A percentile compares a stretch with the other conserved stretches of the same genome.
These are phyloP conservation scores for Calameuta pallipes DNA, from an alignment of 2,888 invertebrate genomes.

Conservation along the genomic window DNA sequence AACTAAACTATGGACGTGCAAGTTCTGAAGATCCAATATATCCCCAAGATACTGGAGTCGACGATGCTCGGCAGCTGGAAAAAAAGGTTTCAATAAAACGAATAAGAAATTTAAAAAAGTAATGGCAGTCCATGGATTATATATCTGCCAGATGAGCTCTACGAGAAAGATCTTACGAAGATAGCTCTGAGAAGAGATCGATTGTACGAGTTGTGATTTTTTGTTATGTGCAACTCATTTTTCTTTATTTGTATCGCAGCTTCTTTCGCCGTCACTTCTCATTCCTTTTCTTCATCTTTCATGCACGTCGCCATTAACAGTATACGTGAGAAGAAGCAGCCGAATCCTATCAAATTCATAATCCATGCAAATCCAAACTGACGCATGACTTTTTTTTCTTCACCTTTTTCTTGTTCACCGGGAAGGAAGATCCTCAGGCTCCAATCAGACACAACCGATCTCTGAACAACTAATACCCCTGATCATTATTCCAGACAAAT, in stretches of 20 bases:
- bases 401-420: background rate
- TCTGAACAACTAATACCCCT: background rate
- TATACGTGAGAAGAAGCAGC: slow-evolving; percentile 1
- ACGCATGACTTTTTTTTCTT: slow-evolving; percentile 17
- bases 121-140: background rate
- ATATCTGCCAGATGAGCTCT: background rate
- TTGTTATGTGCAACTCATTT: background rate
- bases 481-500: background rate
- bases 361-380: slow-evolving; percentile 38
- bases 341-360: slow-evolving; percentile 32
- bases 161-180: background rate
- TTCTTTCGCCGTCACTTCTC: background rate
- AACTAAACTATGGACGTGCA: background rate
- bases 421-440: background rate
- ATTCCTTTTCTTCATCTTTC: background rate
- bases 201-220: background rate
- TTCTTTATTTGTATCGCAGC: background rate
- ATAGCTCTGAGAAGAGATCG: background rate
- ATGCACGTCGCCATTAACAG: background rate
- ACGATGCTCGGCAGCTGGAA: background rate
- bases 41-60: background rate
- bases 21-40: background rate
- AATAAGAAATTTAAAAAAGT: background rate
- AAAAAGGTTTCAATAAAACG: background rate
- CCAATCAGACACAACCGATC: background rate